Percentiles rank a stretch among this genome's conserved stretches.
Conservation (phyloP, 1,140 invertebrate species). For the Lanistes nyassanus region DNA sequence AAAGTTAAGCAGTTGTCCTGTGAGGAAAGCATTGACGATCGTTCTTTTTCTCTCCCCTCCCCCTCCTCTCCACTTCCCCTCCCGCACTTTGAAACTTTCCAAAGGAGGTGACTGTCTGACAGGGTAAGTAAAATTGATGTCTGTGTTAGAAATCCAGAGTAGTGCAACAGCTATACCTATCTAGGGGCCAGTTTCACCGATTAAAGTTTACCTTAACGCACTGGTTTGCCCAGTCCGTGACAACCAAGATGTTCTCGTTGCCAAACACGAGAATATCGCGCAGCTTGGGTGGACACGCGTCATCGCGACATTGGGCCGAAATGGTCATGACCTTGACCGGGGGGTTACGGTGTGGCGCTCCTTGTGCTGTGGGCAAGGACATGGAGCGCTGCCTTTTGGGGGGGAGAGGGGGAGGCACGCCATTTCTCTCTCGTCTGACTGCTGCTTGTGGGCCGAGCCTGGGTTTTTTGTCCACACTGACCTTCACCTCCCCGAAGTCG, state of each 20-base stretch:
- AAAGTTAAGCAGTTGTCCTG: too few species aligned
- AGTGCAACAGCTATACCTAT: too few species aligned
- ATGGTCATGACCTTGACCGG: constrained; percentile 22
- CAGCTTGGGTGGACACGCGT: constrained; percentile 19
- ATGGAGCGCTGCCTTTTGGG: constrained; percentile 10
- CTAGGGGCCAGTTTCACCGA: too few species aligned
- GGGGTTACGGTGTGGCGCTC: not conserved
- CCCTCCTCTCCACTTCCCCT: too few species aligned
- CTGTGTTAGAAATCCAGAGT: too few species aligned
- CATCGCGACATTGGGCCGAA: constrained; percentile 22
- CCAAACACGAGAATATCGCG: constrained; percentile 29
- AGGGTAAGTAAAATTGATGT: too few species aligned
- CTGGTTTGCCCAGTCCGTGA: constrained; percentile 34
- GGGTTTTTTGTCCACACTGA: not conserved
- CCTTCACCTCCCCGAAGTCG: not conserved
- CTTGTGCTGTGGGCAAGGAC: constrained; percentile 7
- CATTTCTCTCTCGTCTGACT: too few species aligned
- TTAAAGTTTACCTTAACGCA: constrained; percentile 22
- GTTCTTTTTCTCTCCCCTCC: too few species aligned
- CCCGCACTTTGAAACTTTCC: too few species aligned
- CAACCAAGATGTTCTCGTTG: constrained; percentile 18
- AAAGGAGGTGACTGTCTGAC: too few species aligned
- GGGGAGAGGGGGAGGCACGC: constrained; percentile 2
- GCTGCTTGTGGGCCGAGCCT: not conserved
- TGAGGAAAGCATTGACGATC: too few species aligned